phyloP scores from a whole-genome alignment of 2,888 invertebrate genomes.

The Mesopsocus fuscifrons region DNA sequence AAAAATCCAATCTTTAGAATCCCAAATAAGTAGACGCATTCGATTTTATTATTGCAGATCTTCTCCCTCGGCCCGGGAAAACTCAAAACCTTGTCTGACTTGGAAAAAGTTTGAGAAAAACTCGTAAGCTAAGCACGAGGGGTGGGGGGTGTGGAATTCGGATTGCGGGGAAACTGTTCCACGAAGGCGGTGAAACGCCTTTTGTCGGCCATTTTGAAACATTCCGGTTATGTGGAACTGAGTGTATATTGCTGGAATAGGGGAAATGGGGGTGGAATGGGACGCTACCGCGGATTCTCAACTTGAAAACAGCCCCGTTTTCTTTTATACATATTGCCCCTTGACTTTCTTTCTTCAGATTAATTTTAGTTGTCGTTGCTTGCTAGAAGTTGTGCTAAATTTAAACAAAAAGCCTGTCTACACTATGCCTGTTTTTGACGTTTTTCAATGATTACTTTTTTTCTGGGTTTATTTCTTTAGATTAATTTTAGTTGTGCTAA shows the following conservation, averaged over 20 bases:
- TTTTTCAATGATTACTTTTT: too few relatives aligned
- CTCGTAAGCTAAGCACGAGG: constrained; percentile 1
- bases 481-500: too few relatives aligned
- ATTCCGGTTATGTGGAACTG: constrained; percentile 10
- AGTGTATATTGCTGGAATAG: constrained; percentile 8
- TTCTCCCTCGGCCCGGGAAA: not conserved
- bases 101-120: too few relatives aligned
- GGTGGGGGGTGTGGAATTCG: not conserved
- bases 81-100: too few relatives aligned
- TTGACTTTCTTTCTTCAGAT: not conserved
- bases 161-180: constrained; percentile 3
- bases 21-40: constrained; percentile 10
- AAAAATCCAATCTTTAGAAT: constrained; percentile 10
- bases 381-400: too few relatives aligned
- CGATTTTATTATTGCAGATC: constrained; percentile 9
- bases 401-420: too few relatives aligned
- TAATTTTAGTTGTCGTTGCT: too few relatives aligned
- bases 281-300: not conserved
- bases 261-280: constrained; percentile 3
- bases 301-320: not conserved
- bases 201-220: constrained; percentile 11
- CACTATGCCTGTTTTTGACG: too few relatives aligned
- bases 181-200: constrained; percentile 2
- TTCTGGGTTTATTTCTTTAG: too few relatives aligned
- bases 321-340: not conserved